phyloP scores from a whole-genome alignment of 2,797 vertebrate genomes.

The Otus scops region DNA sequence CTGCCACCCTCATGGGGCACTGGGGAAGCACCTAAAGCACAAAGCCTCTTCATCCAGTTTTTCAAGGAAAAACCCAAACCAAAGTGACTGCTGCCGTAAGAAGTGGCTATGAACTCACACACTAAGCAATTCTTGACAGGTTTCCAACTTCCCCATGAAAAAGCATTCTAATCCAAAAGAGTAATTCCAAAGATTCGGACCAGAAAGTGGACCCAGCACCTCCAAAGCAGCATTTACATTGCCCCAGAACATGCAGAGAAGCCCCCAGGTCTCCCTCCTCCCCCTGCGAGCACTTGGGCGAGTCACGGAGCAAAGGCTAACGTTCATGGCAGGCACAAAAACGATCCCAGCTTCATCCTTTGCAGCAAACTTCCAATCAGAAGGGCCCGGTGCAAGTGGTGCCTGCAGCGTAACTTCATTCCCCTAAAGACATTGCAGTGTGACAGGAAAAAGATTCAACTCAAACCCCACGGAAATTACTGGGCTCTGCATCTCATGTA shows the following conservation, averaged over 20 bases:
- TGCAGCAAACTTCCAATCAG: neutral
- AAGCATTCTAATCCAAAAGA: neutral
- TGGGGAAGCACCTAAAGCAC: neutral
- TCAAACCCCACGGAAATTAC: neutral
- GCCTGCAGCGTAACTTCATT: neutral
- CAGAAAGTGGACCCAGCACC: neutral
- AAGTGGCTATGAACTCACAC: neutral
- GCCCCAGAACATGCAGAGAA: neutral
- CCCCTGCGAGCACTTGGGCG: neutral
- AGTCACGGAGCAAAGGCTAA: neutral
- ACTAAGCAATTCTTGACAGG: neutral
- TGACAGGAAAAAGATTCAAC: neutral
- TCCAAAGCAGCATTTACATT: neutral
- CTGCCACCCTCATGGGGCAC: neutral
- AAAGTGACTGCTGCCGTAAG: neutral
- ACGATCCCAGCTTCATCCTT: rapidly evolving
- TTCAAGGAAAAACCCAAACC: neutral
- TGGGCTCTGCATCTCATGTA: neutral
- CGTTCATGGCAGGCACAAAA: rapidly evolving
- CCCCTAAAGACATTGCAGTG: neutral
- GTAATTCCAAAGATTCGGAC: neutral
- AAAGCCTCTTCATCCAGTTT: neutral
- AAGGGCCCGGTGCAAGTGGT: rapidly evolving
- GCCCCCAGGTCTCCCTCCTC: neutral
- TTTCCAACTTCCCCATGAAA: neutral